Conservation (phyloP, 2,888 invertebrate genomes). For the Lasioglossum vierecki region DNA sequence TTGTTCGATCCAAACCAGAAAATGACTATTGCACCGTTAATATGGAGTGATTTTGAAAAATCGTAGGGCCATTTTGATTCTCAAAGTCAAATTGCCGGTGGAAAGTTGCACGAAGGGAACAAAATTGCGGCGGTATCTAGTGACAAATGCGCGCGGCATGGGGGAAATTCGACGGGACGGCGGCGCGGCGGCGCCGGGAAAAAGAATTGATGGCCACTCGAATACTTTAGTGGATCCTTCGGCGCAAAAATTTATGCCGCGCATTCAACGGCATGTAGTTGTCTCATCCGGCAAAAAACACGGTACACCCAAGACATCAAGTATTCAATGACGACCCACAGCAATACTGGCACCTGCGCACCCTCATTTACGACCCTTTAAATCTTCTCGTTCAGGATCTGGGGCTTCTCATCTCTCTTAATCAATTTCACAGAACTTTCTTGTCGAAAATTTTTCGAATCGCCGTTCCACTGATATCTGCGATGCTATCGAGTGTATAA, state of each 20-base stretch:
- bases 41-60: not conserved
- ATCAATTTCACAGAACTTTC: not conserved
- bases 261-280: conserved; percentile 22
- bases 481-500: not conserved
- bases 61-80: not conserved
- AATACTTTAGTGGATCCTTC: conserved; percentile 23
- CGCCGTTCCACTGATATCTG: not conserved
- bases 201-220: conserved; percentile 21
- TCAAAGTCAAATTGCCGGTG: not conserved
- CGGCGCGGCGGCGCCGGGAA: not conserved
- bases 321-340: conserved; percentile 23
- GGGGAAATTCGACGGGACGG: conserved; percentile 17
- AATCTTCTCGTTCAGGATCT: conserved; percentile 5
- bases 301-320: conserved; percentile 20
- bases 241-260: conserved; percentile 18
- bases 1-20: not conserved
- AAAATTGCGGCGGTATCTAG: not conserved
- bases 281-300: conserved; percentile 26
- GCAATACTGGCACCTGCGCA: not conserved
- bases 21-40: not conserved
- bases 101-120: not conserved
- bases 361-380: conserved; percentile 29
- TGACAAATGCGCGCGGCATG: conserved; percentile 21
- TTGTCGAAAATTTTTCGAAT: not conserved
- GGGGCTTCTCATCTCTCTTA: not conserved